phyloP scores from a whole-genome alignment of 2,797 vertebrate species.

The Botia kubotai region DNA sequence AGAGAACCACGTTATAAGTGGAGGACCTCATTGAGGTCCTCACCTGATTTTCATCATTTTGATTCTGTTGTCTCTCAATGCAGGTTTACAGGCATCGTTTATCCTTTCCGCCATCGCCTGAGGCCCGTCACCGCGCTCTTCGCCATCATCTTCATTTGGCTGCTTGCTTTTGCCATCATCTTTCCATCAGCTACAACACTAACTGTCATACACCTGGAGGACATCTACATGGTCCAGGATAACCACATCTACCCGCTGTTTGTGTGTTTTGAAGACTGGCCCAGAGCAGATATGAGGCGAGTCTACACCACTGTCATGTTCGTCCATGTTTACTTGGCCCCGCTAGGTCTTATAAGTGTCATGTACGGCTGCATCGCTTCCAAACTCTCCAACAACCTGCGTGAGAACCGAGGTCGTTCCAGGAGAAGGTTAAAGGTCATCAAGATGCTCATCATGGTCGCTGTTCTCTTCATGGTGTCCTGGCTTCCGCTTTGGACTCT shows the following conservation, averaged over 20 bases:
- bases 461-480: slow-evolving; percentile 69
- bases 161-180: slow-evolving; percentile 68
- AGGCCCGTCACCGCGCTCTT: slow-evolving; percentile 60
- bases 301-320: slow-evolving; percentile 70
- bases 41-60: too few species aligned
- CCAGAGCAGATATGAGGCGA: slow-evolving; percentile 58
- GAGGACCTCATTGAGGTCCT: too few species aligned
- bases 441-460: slow-evolving; percentile 70
- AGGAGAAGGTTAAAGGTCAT: slow-evolving; percentile 64
- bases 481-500: slow-evolving; percentile 71
- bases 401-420: slow-evolving; percentile 47
- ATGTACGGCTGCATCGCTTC: slow-evolving; percentile 66
- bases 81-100: slow-evolving; percentile 69
- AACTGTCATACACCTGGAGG: slow-evolving; percentile 62
- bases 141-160: slow-evolving; percentile 66
- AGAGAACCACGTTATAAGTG: neutral
- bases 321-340: slow-evolving; percentile 65
- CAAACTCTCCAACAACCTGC: slow-evolving; percentile 62
- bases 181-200: slow-evolving; percentile 66
- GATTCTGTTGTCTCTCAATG: neutral
- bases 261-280: slow-evolving; percentile 68
- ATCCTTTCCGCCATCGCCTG: slow-evolving; percentile 66
- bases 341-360: slow-evolving; percentile 63
- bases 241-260: slow-evolving; percentile 64
- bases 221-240: slow-evolving; percentile 61